Evolutionary conservation across 2,113 vertebrate genomes (phyloP).

Genomic region (Baryphthengus martii): DNA sequence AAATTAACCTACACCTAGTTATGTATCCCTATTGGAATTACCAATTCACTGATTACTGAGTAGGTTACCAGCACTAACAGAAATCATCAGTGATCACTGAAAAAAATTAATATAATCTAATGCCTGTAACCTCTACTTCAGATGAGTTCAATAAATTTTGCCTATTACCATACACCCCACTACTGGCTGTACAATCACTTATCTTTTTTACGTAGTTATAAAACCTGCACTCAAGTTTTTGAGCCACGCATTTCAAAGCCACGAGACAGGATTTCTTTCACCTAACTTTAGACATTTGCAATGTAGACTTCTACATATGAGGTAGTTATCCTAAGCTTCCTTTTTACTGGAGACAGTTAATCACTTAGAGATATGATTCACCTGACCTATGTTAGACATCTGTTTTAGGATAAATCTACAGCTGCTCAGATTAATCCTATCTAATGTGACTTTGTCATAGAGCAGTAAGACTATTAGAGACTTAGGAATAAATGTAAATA

Average conservation of each 20-base stretch:
- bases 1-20: neutral
- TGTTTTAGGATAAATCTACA: neutral
- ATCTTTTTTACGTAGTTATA: neutral
- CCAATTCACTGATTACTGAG: neutral
- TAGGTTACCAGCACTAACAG: neutral
- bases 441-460: conserved; percentile 19
- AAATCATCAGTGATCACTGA: neutral
- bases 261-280: neutral
- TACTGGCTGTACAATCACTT: neutral
- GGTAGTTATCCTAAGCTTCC: conserved; percentile 1
- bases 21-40: neutral
- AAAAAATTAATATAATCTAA: neutral
- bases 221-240: neutral
- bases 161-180: accelerated
- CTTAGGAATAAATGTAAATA: conserved; percentile 41
- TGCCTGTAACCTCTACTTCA: neutral
- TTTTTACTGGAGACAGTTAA: neutral
- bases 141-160: neutral
- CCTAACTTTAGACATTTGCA: neutral
- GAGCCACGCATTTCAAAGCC: neutral
- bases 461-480: conserved; percentile 15
- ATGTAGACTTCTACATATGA: neutral
- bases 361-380: conserved; percentile 6
- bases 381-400: conserved; percentile 8
- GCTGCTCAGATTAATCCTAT: conserved; percentile 4